Percentiles rank a stretch among this genome's conserved stretches.
Conservation (phyloP, 2,888 invertebrate genomes). For the Atethmia centrago region DNA sequence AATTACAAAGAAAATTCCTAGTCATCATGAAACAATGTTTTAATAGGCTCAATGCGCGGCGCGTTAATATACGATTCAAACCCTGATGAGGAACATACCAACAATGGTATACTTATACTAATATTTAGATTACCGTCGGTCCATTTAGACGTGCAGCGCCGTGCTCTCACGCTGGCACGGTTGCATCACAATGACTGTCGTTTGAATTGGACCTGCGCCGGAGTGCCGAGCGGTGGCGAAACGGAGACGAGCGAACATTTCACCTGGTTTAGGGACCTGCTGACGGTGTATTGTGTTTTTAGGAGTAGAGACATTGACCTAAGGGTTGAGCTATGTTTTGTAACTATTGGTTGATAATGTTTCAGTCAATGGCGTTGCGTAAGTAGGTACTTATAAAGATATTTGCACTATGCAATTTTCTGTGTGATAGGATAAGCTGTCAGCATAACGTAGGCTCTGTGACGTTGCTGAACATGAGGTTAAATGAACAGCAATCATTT, state of each 20-base stretch:
- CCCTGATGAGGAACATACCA: constrained; percentile 58
- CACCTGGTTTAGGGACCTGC: constrained; percentile 48
- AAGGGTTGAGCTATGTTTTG: background rate
- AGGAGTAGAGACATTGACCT: background rate
- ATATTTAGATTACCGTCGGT: constrained; percentile 66
- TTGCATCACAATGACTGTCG: constrained; percentile 70
- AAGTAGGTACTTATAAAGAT: too few relatives aligned
- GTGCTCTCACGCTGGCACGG: constrained; percentile 71
- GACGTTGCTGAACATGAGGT: background rate
- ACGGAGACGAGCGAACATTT: constrained; percentile 58
- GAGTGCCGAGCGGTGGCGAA: constrained; percentile 68
- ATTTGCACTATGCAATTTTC: background rate
- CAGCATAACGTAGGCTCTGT: background rate
- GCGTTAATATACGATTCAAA: constrained; percentile 50
- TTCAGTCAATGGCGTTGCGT: background rate
- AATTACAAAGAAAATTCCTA: constrained; percentile 28
- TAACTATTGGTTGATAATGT: background rate
- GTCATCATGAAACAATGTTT: constrained; percentile 52
- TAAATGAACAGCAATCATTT: background rate
- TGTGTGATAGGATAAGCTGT: background rate
- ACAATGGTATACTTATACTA: constrained; percentile 60
- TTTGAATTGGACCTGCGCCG: constrained; percentile 71
- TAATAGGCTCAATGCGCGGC: constrained; percentile 27
- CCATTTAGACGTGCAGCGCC: constrained; percentile 63
- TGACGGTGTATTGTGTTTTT: constrained; percentile 23